A percentile compares a stretch with the other conserved stretches of the same genome.
These are phyloP conservation scores for Porites rus DNA, from an alignment of 92 coral and sea anemone genomes.

Conservation along the genomic window DNA sequence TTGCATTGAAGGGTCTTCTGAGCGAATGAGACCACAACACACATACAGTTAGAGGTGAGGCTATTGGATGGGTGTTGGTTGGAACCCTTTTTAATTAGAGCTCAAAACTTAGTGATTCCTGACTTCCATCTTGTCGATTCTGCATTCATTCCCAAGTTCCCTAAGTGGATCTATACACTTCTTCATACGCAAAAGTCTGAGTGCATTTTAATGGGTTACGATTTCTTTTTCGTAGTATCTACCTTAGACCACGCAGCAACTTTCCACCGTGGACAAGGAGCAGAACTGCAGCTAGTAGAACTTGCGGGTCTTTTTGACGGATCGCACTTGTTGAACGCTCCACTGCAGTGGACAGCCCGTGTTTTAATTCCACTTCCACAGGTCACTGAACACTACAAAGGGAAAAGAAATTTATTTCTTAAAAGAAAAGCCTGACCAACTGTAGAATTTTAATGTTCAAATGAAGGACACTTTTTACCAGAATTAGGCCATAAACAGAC, in stretches of 20 bases:
- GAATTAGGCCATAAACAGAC: background rate
- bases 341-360: slow-evolving; percentile 74
- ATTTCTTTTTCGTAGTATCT: background rate
- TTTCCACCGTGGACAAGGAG: slow-evolving; percentile 77
- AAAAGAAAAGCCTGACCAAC: background rate
- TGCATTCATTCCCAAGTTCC: no score
- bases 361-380: slow-evolving; percentile 78
- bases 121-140: no score
- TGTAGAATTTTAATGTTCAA: background rate
- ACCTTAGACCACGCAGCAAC: slow-evolving; percentile 77
- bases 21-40: no score
- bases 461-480: background rate
- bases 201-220: no score
- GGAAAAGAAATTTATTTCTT: background rate
- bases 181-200: no score
- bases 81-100: no score
- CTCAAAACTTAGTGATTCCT: no score
- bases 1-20: no score
- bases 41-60: no score
- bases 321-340: slow-evolving; percentile 46
- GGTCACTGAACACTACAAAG: slow-evolving; percentile 79
- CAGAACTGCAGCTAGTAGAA: slow-evolving; percentile 37
- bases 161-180: no score
- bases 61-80: no score
- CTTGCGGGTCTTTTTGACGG: slow-evolving; percentile 43